These are phyloP conservation scores for Patella caerulea DNA, from an alignment of 2,888 invertebrate genomes.

Conservation along the genomic window DNA sequence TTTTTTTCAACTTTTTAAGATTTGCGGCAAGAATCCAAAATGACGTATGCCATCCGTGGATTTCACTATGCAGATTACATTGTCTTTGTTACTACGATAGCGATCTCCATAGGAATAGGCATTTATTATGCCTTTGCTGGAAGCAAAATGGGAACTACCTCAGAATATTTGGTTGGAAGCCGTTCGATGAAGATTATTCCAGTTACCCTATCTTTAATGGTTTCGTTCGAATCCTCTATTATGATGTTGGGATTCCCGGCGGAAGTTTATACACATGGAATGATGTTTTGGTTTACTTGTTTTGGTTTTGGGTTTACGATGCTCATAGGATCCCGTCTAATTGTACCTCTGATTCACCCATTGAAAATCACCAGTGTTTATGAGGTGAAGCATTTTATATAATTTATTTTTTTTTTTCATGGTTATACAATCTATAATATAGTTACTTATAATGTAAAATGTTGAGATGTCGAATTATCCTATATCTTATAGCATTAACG, in stretches of 20 bases:
- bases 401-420: too few species aligned
- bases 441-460: too few species aligned
- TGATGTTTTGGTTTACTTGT: constrained; percentile 58
- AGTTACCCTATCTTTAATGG: constrained; percentile 68
- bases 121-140: constrained; percentile 74
- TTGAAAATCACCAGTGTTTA: constrained; percentile 66
- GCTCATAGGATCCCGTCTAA: constrained; percentile 56
- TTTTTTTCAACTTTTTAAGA: too few species aligned
- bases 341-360: constrained; percentile 65
- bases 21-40: neutral
- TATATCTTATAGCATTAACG: too few species aligned
- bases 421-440: too few species aligned
- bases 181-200: constrained; percentile 68
- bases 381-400: constrained; percentile 49
- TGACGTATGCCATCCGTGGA: neutral
- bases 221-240: constrained; percentile 69
- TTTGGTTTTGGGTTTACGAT: constrained; percentile 57
- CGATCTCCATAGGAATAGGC: constrained; percentile 66
- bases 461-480: too few species aligned
- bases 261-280: constrained; percentile 65
- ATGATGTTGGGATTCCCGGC: constrained; percentile 65
- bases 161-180: constrained; percentile 69
- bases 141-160: constrained; percentile 74
- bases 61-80: constrained; percentile 49
- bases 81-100: constrained; percentile 63